Conservation (phyloP, 1,140 invertebrate genomes). For the Brachionus koreanus region DNA sequence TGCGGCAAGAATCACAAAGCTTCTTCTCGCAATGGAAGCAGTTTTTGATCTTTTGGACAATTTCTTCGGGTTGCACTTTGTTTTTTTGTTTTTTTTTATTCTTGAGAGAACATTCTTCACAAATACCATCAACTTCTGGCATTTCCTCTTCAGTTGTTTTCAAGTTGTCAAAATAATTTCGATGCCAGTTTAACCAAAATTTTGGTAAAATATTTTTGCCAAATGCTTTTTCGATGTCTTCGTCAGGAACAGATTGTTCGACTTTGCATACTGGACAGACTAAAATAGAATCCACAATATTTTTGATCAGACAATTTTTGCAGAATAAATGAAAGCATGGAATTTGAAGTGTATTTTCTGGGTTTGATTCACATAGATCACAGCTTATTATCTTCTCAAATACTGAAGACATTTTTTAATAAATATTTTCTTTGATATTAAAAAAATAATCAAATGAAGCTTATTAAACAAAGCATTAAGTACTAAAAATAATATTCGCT, state of each 20-base stretch:
- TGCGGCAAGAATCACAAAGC: background rate
- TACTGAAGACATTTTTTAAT: background rate
- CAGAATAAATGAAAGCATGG: constrained; percentile 10
- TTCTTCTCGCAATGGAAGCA: background rate
- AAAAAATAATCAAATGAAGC: background rate
- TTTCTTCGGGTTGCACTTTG: background rate
- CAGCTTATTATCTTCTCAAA: background rate
- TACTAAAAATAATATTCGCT: background rate
- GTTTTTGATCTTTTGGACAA: background rate
- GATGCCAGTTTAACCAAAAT: constrained; percentile 14
- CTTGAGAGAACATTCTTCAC: background rate
- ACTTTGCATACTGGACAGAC: background rate
- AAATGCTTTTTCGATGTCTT: background rate
- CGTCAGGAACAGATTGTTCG: background rate
- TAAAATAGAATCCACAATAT: background rate
- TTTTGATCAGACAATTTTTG: background rate
- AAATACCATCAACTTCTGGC: background rate
- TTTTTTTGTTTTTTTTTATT: background rate
- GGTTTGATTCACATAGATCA: background rate
- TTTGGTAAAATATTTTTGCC: background rate
- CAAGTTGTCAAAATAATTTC: background rate
- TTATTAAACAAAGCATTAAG: background rate
- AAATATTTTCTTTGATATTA: background rate
- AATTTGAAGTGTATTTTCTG: background rate
- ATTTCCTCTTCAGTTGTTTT: background rate